Conservation (phyloP, 2,113 vertebrate species). For the Xiphias gladius region DNA sequence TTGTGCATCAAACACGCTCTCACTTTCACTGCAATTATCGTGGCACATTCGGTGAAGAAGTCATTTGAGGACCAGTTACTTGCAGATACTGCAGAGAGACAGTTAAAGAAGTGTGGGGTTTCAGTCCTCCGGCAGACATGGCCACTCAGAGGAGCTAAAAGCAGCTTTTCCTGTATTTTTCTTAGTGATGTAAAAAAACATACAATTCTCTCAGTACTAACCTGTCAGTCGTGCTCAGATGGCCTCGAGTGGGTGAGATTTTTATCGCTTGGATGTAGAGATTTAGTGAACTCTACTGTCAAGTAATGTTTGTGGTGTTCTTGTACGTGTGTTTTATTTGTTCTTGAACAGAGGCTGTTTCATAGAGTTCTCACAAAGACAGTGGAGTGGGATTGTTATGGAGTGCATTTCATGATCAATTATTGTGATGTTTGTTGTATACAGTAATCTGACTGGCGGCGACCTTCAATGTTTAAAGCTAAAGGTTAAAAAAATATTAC, state of each 20-base stretch:
- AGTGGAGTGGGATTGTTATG: too few relatives aligned
- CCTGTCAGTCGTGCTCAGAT: neutral
- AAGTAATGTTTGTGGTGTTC: neutral
- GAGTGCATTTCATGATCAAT: neutral
- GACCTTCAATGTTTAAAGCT: too few relatives aligned
- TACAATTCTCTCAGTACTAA: neutral
- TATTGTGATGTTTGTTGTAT: neutral
- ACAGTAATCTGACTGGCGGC: too few relatives aligned
- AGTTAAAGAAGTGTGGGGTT: neutral
- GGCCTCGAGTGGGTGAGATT: neutral
- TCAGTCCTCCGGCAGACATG: neutral
- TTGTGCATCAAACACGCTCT: neutral
- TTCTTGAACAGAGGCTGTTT: too few relatives aligned
- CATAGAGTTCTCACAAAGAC: too few relatives aligned
- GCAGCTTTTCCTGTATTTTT: conserved; percentile 9
- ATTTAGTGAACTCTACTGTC: neutral
- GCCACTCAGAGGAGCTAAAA: conserved; percentile 14
- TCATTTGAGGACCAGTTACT: conserved; percentile 14
- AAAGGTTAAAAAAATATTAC: neutral
- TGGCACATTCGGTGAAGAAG: neutral
- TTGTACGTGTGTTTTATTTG: neutral
- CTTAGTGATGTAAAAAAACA: neutral
- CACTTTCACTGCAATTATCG: neutral
- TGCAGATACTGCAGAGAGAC: neutral
- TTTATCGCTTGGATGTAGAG: neutral